Base-by-base conservation (phyloP, 2,797 vertebrate genomes). In the Vipera ursinii region DNA sequence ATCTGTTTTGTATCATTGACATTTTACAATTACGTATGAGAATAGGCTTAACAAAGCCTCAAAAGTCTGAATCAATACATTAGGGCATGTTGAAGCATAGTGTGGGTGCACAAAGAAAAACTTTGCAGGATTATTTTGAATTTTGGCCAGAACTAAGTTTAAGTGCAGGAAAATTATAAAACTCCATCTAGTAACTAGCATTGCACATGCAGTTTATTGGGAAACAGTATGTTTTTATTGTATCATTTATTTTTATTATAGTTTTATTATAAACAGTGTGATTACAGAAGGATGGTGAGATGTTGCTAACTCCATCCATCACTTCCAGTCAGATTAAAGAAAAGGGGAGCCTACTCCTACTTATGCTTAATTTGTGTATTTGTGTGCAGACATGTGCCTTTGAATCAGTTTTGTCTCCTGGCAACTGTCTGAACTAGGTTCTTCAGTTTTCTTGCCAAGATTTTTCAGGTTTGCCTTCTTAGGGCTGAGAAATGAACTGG, bases 21-120 rank as follows among this genome's bases (percentile, higher is more conserved):
- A 92, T 87, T 73, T 89, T 89, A 94, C 94, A 96, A 89, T 92
- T 48, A 90, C 24, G 61, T 94, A n/a, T 91, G 94, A 86, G 86
- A 86, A 90, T 93, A 86, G 86, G 65, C 92, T 93, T 32, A 59
- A 94, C 61, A 90, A 78, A 89, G n/a, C 89, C 26, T 93, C 89
- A 94, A 90, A 91, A 95, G 24, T 82, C 22, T 32, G 86, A 69
- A 51, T n/a, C 14, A 65, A 44, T 94, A 95, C 94, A 94, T 94
- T n/a, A 53, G 9, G 92, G 93, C 59, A 73, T 92, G 13, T 90
- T 94, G 92, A 90, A 3, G 32, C 0, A 48, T 44, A 9, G 53
- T 94, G 88, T 93, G 92, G 2, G 26, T 91, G 38, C 73, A 92
- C 78, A 86, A 22, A 17, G 91, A 22, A 32, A 88, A 92, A 44